A percentile compares a stretch with the other conserved stretches of the same genome.
phyloP scores from a whole-genome alignment of 2,797 vertebrate species.

The Eupleurogrammus muticus region DNA sequence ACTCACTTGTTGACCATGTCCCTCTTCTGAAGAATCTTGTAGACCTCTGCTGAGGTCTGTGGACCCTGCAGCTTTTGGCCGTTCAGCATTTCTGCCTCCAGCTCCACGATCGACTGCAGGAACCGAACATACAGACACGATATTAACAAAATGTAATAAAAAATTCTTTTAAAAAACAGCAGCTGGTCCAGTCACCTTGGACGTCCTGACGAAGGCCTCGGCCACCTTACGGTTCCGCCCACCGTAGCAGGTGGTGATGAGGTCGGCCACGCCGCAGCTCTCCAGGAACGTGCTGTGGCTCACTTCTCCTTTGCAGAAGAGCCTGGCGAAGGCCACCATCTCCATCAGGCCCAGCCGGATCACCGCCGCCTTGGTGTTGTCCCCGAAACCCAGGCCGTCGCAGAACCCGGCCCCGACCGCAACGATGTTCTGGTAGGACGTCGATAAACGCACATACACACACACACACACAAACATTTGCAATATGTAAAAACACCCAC shows the following conservation, averaged over 20 bases:
- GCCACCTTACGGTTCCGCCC: constrained; percentile 90
- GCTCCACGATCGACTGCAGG: constrained; percentile 85
- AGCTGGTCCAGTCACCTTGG: constrained; percentile 77
- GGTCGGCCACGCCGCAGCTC: constrained; percentile 91
- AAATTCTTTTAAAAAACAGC: neutral
- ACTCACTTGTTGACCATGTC: constrained; percentile 86
- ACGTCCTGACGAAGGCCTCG: constrained; percentile 85
- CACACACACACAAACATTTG: neutral
- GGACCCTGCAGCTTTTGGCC: constrained; percentile 94
- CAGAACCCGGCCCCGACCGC: constrained; percentile 91
- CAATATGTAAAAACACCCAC: too few relatives aligned
- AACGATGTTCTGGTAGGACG: constrained; percentile 85
- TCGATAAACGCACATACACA: neutral
- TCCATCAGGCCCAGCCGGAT: constrained; percentile 93
- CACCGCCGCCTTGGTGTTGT: constrained; percentile 93
- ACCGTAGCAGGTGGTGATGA: constrained; percentile 92
- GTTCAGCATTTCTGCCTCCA: constrained; percentile 91
- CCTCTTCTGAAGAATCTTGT: constrained; percentile 88
- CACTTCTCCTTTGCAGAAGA: constrained; percentile 86
- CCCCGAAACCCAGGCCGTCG: constrained; percentile 87
- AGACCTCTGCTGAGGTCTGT: constrained; percentile 89
- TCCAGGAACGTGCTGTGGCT: constrained; percentile 88
- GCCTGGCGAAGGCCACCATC: constrained; percentile 89
- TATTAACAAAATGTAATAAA: neutral
- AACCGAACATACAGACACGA: constrained; percentile 1